Conservation (phyloP, 2,113 vertebrate genomes). For the Aldabrachelys gigantea region DNA sequence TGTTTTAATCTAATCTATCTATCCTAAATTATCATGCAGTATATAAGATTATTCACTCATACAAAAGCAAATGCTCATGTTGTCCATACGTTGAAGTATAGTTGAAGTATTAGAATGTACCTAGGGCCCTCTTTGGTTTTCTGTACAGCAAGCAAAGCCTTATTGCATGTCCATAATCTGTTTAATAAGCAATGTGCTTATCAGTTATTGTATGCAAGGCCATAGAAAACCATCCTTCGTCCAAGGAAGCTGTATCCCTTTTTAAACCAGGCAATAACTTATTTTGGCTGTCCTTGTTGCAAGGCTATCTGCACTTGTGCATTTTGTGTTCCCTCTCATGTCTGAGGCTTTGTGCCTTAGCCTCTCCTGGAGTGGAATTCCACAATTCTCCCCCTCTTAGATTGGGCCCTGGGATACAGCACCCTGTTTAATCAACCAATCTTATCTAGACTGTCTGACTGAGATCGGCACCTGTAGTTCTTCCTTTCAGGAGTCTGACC, state of each 20-base stretch:
- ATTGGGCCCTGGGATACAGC: not conserved
- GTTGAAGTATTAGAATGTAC: not conserved
- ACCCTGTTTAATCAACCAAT: not conserved
- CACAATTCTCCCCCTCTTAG: not conserved
- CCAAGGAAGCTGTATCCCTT: not conserved
- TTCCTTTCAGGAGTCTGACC: not conserved
- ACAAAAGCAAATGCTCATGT: not conserved
- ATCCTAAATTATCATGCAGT: not conserved
- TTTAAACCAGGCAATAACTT: not conserved
- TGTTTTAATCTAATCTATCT: not conserved
- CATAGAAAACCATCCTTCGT: not conserved
- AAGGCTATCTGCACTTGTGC: not conserved
- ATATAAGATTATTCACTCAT: not conserved
- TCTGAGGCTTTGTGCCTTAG: not conserved
- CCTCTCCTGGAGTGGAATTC: not conserved
- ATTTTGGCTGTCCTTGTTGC: not conserved
- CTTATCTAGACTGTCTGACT: not conserved
- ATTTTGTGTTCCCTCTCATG: not conserved
- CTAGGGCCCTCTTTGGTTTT: not conserved
- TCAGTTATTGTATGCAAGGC: not conserved
- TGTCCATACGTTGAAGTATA: not conserved
- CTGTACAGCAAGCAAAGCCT: not conserved
- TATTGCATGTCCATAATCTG: not conserved
- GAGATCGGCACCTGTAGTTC: not conserved
- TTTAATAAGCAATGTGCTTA: not conserved